Percentiles rank a stretch among this genome's conserved stretches.
Evolutionary conservation across 1,140 invertebrate genomes (phyloP).

Genomic region (Megalonaias nervosa): DNA sequence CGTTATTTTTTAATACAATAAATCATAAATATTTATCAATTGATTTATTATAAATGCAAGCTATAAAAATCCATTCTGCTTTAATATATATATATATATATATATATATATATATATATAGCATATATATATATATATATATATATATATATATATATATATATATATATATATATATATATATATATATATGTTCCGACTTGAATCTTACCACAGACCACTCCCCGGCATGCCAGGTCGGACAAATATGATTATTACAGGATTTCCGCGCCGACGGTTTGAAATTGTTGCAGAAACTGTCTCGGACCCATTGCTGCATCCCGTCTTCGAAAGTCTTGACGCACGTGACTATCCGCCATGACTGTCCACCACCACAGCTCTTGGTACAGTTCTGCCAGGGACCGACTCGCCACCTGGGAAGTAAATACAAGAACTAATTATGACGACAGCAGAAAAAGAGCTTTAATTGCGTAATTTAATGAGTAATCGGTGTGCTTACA

Average conservation of each 20-base stretch:
- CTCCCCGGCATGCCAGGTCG: constrained; percentile 63
- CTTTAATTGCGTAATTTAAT: too few relatives aligned
- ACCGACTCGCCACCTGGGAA: constrained; percentile 55
- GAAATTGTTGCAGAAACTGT: constrained; percentile 45
- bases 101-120: too few relatives aligned
- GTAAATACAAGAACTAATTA: neutral
- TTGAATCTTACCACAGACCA: constrained; percentile 62
- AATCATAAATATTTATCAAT: too few relatives aligned
- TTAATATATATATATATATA: too few relatives aligned
- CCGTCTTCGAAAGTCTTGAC: constrained; percentile 52
- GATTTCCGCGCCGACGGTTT: constrained; percentile 48
- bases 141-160: too few relatives aligned
- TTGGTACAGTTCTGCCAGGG: constrained; percentile 60
- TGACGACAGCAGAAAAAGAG: too few relatives aligned
- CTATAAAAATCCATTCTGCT: too few relatives aligned
- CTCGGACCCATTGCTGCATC: constrained; percentile 48
- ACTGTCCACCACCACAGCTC: constrained; percentile 56
- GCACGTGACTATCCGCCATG: constrained; percentile 55
- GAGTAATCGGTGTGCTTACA: too few relatives aligned
- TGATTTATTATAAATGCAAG: too few relatives aligned
- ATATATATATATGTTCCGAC: neutral
- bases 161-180: too few relatives aligned
- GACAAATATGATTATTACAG: constrained; percentile 58
- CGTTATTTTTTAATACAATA: too few relatives aligned
- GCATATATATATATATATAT: too few relatives aligned